A percentile compares a stretch with the other conserved stretches of the same genome.
These are phyloP conservation scores for Oxyteleia sp. DNA, from an alignment of 2,888 invertebrate genomes.

Conservation along the genomic window DNA sequence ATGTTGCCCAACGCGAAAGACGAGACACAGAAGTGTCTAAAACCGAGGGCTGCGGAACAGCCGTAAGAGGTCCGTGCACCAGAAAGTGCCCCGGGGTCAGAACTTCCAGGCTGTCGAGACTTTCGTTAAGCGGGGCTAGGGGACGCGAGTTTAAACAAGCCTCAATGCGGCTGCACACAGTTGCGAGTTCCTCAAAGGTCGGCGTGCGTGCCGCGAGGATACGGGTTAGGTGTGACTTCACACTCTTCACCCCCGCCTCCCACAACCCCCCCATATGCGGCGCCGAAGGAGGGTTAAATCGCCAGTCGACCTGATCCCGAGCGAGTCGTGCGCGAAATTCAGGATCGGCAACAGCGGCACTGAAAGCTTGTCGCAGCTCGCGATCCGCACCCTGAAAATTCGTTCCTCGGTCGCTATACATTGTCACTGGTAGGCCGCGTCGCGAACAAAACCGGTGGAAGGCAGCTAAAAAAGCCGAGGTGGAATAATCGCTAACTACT, in stretches of 20 bases:
- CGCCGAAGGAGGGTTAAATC: background rate
- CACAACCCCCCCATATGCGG: background rate
- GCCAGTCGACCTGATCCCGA: background rate
- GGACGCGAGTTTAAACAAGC: background rate
- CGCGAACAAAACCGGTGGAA: background rate
- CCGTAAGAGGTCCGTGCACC: background rate
- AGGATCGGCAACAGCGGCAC: no score
- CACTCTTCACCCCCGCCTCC: background rate
- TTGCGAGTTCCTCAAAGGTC: background rate
- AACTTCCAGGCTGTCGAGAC: background rate
- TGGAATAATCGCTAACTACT: background rate
- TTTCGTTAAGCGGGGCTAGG: background rate
- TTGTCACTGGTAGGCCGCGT: background rate
- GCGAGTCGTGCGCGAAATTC: no score
- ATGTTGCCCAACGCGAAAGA: background rate
- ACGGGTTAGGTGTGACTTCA: background rate
- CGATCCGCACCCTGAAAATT: slow-evolving; percentile 9
- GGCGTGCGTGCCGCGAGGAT: background rate
- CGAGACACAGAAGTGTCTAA: background rate
- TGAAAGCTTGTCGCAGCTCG: background rate
- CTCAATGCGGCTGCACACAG: background rate
- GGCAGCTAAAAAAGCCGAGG: background rate
- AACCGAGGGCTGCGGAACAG: background rate
- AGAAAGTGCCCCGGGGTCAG: background rate
- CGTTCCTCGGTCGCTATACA: slow-evolving; percentile 14